These are phyloP conservation scores for Platorchestia sp. DNA, from an alignment of 1,140 invertebrate genomes.

Conservation along the genomic window DNA sequence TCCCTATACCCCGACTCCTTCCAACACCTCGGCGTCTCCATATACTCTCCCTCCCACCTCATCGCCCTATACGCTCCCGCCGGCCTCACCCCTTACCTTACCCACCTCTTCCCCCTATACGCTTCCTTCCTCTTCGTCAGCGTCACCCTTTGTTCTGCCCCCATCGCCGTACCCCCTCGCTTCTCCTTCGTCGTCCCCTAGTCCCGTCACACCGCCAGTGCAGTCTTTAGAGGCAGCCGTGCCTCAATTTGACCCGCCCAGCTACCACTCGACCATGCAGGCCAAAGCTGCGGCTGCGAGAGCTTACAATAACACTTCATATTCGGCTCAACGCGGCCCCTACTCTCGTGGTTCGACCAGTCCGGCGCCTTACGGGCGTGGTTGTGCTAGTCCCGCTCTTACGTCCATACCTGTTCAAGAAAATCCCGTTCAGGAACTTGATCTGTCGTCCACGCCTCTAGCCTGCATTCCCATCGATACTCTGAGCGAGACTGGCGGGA, in stretches of 20 bases:
- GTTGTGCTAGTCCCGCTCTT: constrained; percentile 56
- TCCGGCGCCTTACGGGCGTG: constrained; percentile 6
- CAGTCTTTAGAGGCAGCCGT: constrained; percentile 70
- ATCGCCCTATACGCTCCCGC: constrained; percentile 11
- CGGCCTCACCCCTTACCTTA: constrained; percentile 11
- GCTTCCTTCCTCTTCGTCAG: not conserved
- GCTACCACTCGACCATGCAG: constrained; percentile 92
- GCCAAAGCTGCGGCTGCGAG: constrained; percentile 79
- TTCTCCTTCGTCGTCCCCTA: constrained; percentile 57
- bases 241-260: constrained; percentile 89
- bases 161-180: constrained; percentile 56
- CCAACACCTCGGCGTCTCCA: constrained; percentile 25
- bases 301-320: constrained; percentile 73
- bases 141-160: not conserved
- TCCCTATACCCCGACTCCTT: constrained; percentile 70
- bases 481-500: constrained; percentile 59
- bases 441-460: constrained; percentile 72
- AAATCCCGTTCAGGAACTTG: constrained; percentile 65
- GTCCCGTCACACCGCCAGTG: constrained; percentile 60
- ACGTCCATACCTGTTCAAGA: constrained; percentile 66
- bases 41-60: constrained; percentile 21
- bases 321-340: constrained; percentile 59
- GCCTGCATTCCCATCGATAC: constrained; percentile 70
- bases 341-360: not conserved
- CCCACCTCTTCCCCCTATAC: constrained; percentile 36